Evolutionary conservation across 2,888 invertebrate genomes (phyloP).

Genomic region (Cryptocephalus moraei): DNA sequence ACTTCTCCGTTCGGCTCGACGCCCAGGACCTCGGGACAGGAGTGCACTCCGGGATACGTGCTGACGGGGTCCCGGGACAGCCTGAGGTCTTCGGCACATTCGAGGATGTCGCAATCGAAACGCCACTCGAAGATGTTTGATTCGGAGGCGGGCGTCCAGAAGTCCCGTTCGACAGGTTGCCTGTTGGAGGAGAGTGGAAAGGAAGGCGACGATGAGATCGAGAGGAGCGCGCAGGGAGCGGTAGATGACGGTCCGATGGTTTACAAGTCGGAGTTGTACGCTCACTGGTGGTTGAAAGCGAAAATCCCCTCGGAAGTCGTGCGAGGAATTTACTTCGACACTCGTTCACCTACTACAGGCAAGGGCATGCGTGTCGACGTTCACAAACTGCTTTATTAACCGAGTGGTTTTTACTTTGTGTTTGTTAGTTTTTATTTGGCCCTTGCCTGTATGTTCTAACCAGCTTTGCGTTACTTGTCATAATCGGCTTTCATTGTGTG

Average conservation of each 20-base stretch:
- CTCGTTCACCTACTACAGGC: constrained; percentile 34
- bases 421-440: constrained; percentile 3
- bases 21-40: constrained; percentile 55
- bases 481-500: no score
- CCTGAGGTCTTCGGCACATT: constrained; percentile 43
- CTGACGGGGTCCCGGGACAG: constrained; percentile 44
- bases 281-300: constrained; percentile 90
- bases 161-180: constrained; percentile 28
- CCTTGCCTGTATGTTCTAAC: constrained; percentile 14
- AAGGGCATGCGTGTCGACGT: constrained; percentile 31
- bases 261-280: constrained; percentile 77
- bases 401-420: constrained; percentile 2
- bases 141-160: constrained; percentile 14
- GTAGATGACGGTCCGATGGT: constrained; percentile 35
- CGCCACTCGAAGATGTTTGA: background rate
- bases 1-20: constrained; percentile 66
- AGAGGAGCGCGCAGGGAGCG: constrained; percentile 10
- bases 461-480: no score
- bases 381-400: background rate
- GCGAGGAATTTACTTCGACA: constrained; percentile 35
- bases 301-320: constrained; percentile 59
- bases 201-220: constrained; percentile 13
- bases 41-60: constrained; percentile 46
- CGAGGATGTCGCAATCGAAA: constrained; percentile 31
- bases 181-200: constrained; percentile 16